phyloP scores from a whole-genome alignment of 2,888 invertebrate species.

The Rotaria socialis region DNA sequence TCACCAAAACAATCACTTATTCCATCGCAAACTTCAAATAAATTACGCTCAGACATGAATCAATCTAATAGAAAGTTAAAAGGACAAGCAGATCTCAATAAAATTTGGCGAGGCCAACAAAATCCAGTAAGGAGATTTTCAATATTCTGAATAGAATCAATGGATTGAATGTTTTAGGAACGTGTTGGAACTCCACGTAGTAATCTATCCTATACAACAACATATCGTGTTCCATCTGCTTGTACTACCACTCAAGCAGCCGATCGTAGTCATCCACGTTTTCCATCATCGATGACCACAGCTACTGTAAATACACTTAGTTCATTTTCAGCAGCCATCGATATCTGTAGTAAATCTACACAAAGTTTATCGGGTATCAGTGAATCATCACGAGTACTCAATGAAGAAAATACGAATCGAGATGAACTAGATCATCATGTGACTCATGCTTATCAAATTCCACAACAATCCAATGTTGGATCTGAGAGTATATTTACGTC shows the following conservation, averaged over 20 bases:
- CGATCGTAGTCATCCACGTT: neutral
- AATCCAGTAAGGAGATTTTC: neutral
- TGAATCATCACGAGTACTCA: neutral
- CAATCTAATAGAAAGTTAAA: neutral
- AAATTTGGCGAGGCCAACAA: neutral
- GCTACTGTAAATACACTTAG: neutral
- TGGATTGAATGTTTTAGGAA: neutral
- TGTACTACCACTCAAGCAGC: neutral
- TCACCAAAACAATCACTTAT: neutral
- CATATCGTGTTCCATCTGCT: neutral
- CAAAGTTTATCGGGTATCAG: neutral
- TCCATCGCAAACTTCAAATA: neutral
- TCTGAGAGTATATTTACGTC: neutral
- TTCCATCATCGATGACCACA: neutral
- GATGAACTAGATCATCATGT: neutral
- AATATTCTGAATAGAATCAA: neutral
- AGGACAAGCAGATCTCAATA: neutral
- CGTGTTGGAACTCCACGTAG: neutral
- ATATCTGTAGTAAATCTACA: neutral
- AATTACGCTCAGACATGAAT: neutral
- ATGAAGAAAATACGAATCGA: neutral
- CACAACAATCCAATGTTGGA: slow-evolving; percentile 2
- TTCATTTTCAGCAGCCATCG: neutral
- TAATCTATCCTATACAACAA: neutral
- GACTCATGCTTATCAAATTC: slow-evolving; percentile 21